phyloP scores from a whole-genome alignment of 2,888 invertebrate genomes.

The Drosophila birchii region DNA sequence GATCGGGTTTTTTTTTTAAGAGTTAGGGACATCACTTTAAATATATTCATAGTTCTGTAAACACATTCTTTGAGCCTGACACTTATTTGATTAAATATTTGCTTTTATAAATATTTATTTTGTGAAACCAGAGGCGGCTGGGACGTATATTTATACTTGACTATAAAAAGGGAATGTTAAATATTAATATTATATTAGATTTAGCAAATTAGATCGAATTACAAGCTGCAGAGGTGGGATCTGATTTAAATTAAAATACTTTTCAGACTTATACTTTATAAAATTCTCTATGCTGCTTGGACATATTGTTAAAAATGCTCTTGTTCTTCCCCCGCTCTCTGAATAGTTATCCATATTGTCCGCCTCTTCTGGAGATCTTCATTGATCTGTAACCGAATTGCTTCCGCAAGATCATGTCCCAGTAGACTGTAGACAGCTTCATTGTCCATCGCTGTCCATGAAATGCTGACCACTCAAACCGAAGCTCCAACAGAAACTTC shows the following conservation, averaged over 20 bases:
- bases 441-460: conserved; percentile 66
- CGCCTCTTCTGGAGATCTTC: conserved; percentile 18
- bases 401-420: conserved; percentile 67
- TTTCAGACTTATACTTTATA: no score
- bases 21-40: conserved; percentile 7
- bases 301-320: background rate
- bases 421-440: conserved; percentile 56
- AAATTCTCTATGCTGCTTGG: background rate
- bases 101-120: background rate
- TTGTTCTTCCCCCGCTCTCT: background rate
- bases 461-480: conserved; percentile 54
- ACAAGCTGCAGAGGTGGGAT: no score
- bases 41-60: conserved; percentile 12
- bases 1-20: conserved; percentile 1
- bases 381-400: conserved; percentile 36
- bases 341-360: conserved; percentile 11
- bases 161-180: background rate
- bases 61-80: background rate
- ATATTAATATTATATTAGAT: no score
- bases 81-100: conserved; percentile 5
- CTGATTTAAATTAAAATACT: background rate
- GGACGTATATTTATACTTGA: no score
- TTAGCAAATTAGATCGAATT: no score
- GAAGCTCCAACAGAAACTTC: conserved; percentile 36
- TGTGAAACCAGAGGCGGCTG: background rate